Evolutionary conservation across 1,140 invertebrate genomes (phyloP).

Genomic region (Drosophila azteca): DNA sequence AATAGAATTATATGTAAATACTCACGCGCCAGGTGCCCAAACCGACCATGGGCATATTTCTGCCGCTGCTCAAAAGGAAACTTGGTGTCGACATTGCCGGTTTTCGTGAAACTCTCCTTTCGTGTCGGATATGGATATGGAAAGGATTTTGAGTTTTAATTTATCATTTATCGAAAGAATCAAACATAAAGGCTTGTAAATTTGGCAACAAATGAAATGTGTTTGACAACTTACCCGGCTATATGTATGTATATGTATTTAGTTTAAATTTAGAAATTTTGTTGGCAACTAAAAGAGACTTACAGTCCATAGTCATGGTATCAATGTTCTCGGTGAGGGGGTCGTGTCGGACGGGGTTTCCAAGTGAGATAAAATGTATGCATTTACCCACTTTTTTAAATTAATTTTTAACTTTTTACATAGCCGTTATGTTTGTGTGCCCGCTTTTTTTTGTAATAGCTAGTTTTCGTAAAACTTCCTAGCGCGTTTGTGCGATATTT

Average conservation of each 20-base stretch:
- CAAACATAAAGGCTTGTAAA: slow-evolving; percentile 41
- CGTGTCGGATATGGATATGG: not conserved
- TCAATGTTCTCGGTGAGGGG: not conserved
- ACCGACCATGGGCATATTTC: slow-evolving; percentile 88
- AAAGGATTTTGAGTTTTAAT: slow-evolving; percentile 16
- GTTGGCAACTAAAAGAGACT: slow-evolving; percentile 30
- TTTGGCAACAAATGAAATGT: slow-evolving; percentile 50
- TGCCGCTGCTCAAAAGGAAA: slow-evolving; percentile 88
- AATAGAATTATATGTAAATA: slow-evolving; percentile 9
- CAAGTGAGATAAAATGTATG: not conserved
- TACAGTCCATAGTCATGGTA: slow-evolving; percentile 26
- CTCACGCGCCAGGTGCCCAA: slow-evolving; percentile 92
- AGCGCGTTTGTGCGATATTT: too few species aligned
- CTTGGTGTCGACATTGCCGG: slow-evolving; percentile 81
- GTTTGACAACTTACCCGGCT: slow-evolving; percentile 44
- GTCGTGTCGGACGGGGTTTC: too few species aligned
- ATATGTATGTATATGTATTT: slow-evolving; percentile 33
- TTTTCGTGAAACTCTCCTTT: not conserved
- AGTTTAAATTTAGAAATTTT: slow-evolving; percentile 70
- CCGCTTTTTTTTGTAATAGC: too few species aligned
- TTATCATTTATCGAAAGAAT: slow-evolving; percentile 48
- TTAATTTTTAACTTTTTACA: not conserved
- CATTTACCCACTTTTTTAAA: not conserved
- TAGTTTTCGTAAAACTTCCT: too few species aligned
- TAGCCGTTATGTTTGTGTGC: not conserved